phyloP scores from a whole-genome alignment of 2,113 vertebrate genomes.

The Peromyscus polionotus region DNA sequence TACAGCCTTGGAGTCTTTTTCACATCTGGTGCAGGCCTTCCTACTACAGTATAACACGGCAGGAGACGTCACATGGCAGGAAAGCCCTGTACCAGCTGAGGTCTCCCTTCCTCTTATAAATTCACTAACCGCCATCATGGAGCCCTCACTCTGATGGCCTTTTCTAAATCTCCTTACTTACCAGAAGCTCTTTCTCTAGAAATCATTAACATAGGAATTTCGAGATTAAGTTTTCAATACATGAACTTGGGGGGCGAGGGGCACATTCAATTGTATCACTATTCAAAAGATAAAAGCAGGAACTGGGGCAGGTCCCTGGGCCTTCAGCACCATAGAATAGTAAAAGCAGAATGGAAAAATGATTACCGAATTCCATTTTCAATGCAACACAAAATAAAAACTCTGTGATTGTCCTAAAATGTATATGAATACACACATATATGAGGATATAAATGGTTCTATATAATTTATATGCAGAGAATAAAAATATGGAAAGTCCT shows the following conservation, averaged over 20 bases:
- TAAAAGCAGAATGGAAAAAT: slow-evolving; percentile 18
- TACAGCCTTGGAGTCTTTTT: neutral
- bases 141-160: neutral
- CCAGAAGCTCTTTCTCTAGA: neutral
- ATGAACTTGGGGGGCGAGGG: neutral
- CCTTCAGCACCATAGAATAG: neutral
- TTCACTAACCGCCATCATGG: neutral
- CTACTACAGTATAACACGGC: neutral
- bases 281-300: slow-evolving; percentile 27
- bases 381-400: slow-evolving; percentile 15
- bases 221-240: neutral
- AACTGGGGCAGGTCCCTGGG: neutral
- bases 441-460: neutral
- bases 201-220: neutral
- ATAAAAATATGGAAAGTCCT: slow-evolving; percentile 12
- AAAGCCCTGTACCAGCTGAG: neutral
- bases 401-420: slow-evolving; percentile 3
- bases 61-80: no score
- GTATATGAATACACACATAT: neutral
- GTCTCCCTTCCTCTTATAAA: neutral
- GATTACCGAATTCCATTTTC: neutral
- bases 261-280: neutral
- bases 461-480: neutral
- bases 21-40: neutral
- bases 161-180: neutral